These are phyloP conservation scores for Galaxea fascicularis DNA, from an alignment of 92 coral and sea anemone species.

Conservation along the genomic window DNA sequence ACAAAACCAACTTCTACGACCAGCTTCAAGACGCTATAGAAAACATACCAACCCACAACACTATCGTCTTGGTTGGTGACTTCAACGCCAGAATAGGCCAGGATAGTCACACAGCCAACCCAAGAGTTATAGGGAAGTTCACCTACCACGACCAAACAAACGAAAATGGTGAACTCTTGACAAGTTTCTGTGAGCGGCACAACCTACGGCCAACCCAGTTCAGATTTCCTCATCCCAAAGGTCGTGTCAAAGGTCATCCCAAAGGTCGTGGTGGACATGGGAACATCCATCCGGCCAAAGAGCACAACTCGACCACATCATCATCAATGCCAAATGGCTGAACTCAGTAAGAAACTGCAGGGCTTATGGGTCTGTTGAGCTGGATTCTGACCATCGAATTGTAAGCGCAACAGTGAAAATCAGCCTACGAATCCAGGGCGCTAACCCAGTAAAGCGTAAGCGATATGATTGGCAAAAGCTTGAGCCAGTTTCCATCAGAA, in stretches of 20 bases:
- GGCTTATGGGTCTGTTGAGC: too few species aligned
- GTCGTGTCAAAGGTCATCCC: too few species aligned
- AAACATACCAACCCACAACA: too few species aligned
- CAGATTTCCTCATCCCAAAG: slow-evolving; percentile 9
- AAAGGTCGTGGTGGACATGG: slow-evolving; percentile 53
- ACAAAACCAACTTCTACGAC: too few species aligned
- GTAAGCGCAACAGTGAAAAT: too few species aligned
- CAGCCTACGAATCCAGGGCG: neutral
- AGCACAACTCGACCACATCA: slow-evolving; percentile 31
- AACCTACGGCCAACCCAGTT: slow-evolving; percentile 8
- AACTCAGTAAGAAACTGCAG: too few species aligned
- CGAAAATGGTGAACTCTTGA: neutral
- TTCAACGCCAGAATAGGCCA: too few species aligned
- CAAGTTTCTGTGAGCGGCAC: slow-evolving; percentile 1
- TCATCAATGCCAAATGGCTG: neutral
- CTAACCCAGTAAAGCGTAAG: slow-evolving; percentile 26
- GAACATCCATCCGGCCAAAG: neutral
- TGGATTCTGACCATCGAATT: too few species aligned
- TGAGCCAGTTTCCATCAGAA: neutral
- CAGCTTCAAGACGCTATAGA: too few species aligned
- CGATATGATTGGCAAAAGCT: slow-evolving; percentile 31
- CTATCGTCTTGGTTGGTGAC: too few species aligned
- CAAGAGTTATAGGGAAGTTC: neutral
- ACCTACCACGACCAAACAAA: neutral
- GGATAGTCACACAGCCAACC: neutral